A percentile compares a stretch with the other conserved stretches of the same genome.
These are phyloP conservation scores for Pachyseris speciosa DNA, from an alignment of 64 coral and sea anemone genomes.

Conservation along the genomic window DNA sequence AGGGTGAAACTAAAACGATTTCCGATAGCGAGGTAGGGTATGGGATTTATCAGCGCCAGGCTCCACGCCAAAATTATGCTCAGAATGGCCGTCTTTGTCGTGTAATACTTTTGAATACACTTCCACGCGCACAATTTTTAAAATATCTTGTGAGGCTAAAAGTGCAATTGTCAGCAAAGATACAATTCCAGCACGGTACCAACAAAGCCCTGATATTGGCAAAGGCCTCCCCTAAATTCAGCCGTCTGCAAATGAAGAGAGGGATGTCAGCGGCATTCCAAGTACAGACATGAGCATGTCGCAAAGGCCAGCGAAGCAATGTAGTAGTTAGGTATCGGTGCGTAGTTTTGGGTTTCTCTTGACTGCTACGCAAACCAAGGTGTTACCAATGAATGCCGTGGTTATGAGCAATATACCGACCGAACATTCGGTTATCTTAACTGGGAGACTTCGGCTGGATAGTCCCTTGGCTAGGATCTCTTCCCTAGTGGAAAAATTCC, in stretches of 20 bases:
- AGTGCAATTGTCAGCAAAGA: constrained; percentile 56
- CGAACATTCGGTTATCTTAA: constrained; percentile 18
- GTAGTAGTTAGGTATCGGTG: constrained; percentile 72
- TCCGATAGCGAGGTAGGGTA: constrained; percentile 43
- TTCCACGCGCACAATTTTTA: constrained; percentile 41
- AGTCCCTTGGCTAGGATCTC: constrained; percentile 13
- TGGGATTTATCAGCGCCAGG: constrained; percentile 36
- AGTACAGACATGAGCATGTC: constrained; percentile 50
- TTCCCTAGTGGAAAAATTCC: background rate
- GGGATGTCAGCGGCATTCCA: constrained; percentile 62
- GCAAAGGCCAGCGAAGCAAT: constrained; percentile 55
- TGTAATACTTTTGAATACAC: constrained; percentile 13
- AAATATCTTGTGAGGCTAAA: constrained; percentile 49
- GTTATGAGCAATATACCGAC: background rate
- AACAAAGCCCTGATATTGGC: constrained; percentile 54
- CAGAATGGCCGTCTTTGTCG: background rate
- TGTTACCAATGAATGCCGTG: constrained; percentile 43
- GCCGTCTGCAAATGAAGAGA: constrained; percentile 2
- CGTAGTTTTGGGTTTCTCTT: constrained; percentile 42
- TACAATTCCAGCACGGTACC: background rate
- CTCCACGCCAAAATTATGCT: constrained; percentile 35
- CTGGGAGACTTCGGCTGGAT: constrained; percentile 8
- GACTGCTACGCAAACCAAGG: constrained; percentile 40
- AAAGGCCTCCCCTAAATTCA: constrained; percentile 31
- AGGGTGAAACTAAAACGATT: constrained; percentile 44